These are phyloP conservation scores for cat (Felis catus) DNA, from an alignment of 2,113 vertebrate genomes.

Conservation along the genomic window F.catus_Fca126_mat1.0 CM031412.1:118451501-118452000, in stretches of 20 bases:
- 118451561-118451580: constrained; percentile 3
- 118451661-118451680: not conserved
- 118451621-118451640: not conserved
- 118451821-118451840: not conserved
- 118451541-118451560: not conserved
- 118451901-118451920: constrained; percentile 20
- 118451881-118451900: not conserved
- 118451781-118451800: not conserved
- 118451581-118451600: not conserved
- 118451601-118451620: not conserved
- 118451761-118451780: constrained; percentile 17
- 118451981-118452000: constrained; percentile 53
- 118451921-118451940: not conserved
- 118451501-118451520: constrained; percentile 28
- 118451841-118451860: not conserved
- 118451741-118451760: not conserved
- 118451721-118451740: not conserved
- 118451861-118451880: not conserved
- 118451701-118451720: not conserved
- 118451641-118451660: constrained; percentile 23
- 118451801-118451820: constrained; percentile 18
- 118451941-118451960: constrained; percentile 25
- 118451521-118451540: not conserved
- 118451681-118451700: not conserved
- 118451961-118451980: constrained; percentile 56